A percentile compares a stretch with the other conserved stretches of the same genome.
Conservation (phyloP, 2,113 vertebrate species). For the Chunga burmeisteri region DNA sequence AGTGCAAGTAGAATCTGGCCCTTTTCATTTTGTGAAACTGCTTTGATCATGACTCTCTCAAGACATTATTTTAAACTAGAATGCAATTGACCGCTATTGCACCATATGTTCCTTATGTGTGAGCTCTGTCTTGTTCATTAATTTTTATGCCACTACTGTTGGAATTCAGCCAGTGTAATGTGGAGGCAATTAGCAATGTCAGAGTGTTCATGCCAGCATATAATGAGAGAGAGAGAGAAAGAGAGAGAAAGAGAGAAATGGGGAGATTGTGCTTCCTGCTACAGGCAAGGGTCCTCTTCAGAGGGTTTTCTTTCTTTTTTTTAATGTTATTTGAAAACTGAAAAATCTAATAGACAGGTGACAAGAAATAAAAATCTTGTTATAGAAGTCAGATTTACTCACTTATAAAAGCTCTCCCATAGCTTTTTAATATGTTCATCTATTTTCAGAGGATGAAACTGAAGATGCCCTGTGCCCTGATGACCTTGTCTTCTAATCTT, state of each 20-base stretch:
- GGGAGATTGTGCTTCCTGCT: constrained; percentile 38
- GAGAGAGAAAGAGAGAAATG: neutral
- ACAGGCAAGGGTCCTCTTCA: constrained; percentile 45
- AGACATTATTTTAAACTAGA: constrained; percentile 62
- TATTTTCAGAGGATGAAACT: constrained; percentile 16
- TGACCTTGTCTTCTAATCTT: neutral
- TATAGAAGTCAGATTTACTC: constrained; percentile 17
- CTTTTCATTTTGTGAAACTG: constrained; percentile 39
- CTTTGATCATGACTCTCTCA: constrained; percentile 44
- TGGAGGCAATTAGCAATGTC: constrained; percentile 64
- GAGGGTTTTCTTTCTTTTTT: neutral
- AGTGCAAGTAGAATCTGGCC: constrained; percentile 26
- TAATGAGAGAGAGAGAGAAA: constrained; percentile 22
- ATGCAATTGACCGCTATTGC: constrained; percentile 50
- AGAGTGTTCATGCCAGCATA: constrained; percentile 46
- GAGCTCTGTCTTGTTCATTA: constrained; percentile 65
- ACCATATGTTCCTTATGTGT: constrained; percentile 62
- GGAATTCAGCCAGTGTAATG: constrained; percentile 69
- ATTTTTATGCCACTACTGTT: constrained; percentile 68
- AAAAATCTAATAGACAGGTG: constrained; percentile 36
- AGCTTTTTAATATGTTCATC: neutral
- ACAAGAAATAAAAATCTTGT: constrained; percentile 11
- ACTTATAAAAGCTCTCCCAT: neutral
- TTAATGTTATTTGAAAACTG: constrained; percentile 3
- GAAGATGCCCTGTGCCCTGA: neutral